phyloP scores from a whole-genome alignment of 2,888 invertebrate genomes.

The Dryobotodes eremita region DNA sequence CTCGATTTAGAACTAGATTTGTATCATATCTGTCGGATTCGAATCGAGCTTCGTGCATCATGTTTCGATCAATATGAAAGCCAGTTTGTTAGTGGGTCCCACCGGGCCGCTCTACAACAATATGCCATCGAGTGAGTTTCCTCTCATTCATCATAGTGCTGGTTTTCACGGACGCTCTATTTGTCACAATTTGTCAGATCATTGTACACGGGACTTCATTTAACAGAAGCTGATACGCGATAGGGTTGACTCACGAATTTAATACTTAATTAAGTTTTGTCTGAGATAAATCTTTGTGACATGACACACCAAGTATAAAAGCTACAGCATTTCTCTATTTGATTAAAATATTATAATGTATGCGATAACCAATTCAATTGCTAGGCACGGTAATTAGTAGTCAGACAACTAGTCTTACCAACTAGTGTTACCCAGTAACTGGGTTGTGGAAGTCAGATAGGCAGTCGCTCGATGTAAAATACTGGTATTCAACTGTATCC shows the following conservation, averaged over 20 bases:
- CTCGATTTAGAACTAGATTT: slow-evolving; percentile 15
- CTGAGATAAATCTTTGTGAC: too few species aligned
- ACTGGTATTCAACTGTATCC: too few species aligned
- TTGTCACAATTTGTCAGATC: slow-evolving; percentile 50
- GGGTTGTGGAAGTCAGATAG: too few species aligned
- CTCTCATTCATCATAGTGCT: slow-evolving; percentile 25
- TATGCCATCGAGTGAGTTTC: background rate
- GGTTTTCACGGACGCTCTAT: slow-evolving; percentile 9
- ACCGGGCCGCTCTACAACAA: background rate
- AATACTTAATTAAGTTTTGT: too few species aligned
- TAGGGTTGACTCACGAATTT: slow-evolving; percentile 22
- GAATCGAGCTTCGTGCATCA: background rate
- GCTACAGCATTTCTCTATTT: too few species aligned
- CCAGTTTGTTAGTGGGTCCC: background rate
- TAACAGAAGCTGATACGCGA: slow-evolving; percentile 2
- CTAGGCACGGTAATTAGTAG: too few species aligned
- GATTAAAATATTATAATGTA: too few species aligned
- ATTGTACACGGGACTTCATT: slow-evolving; percentile 2
- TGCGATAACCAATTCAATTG: too few species aligned
- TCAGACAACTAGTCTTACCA: too few species aligned
- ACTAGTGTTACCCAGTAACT: too few species aligned
- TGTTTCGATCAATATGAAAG: slow-evolving; percentile 15
- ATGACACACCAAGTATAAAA: too few species aligned
- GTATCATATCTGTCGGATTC: background rate
- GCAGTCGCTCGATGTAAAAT: too few species aligned